Evolutionary conservation across 2,888 invertebrate species (phyloP).

Genomic region (Teinopalpus imperialis): DNA sequence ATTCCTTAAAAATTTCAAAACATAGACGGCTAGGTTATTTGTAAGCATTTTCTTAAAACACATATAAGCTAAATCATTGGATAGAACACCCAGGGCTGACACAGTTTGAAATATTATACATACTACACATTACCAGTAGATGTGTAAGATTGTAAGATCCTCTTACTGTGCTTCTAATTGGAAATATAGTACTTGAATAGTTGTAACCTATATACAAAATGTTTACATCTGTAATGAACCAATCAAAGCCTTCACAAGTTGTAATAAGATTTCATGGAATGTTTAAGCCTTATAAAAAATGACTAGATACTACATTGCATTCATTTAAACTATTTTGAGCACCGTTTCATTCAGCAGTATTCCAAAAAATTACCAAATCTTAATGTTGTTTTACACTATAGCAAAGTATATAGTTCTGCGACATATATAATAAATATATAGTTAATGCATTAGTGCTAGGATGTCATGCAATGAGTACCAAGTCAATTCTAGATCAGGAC

Average conservation of each 20-base stretch:
- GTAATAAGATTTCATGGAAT: constrained; percentile 73
- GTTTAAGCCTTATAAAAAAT: constrained; percentile 69
- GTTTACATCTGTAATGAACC: constrained; percentile 52
- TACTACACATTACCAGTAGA: constrained; percentile 11
- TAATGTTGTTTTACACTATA: constrained; percentile 22
- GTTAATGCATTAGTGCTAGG: constrained; percentile 24
- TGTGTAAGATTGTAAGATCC: constrained; percentile 26
- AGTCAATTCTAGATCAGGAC: constrained; percentile 59
- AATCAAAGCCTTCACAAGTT: constrained; percentile 64
- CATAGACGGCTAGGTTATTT: constrained; percentile 19
- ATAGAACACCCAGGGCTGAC: constrained; percentile 10
- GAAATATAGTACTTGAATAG: constrained; percentile 37
- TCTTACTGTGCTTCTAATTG: constrained; percentile 36
- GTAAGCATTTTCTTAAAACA: constrained; percentile 22
- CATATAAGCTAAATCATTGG: constrained; percentile 15
- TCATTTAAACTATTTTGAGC: constrained; percentile 29
- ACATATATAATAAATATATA: constrained; percentile 26
- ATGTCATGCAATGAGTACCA: constrained; percentile 51
- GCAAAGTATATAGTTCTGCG: constrained; percentile 11
- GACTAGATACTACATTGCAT: constrained; percentile 60
- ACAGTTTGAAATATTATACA: constrained; percentile 10
- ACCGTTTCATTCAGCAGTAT: constrained; percentile 26
- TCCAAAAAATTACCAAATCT: constrained; percentile 23
- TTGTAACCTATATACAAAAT: constrained; percentile 36
- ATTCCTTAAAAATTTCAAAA: constrained; percentile 16